Evolutionary conservation across 2,888 invertebrate species (phyloP).

Genomic region (Eilema griseolum): DNA sequence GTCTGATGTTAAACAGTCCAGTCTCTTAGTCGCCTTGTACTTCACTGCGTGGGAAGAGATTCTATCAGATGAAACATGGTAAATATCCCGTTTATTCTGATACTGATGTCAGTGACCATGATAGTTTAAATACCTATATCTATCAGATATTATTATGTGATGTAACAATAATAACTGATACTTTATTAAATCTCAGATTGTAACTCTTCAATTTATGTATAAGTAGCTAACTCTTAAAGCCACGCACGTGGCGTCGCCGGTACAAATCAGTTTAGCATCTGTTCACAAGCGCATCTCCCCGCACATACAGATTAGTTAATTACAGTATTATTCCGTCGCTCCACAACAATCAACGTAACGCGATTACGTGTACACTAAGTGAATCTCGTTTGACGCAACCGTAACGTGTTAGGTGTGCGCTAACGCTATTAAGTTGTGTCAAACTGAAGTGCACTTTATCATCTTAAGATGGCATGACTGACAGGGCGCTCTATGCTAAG

Average conservation of each 20-base stretch:
- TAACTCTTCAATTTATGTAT: not conserved
- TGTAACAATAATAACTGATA: too few species aligned
- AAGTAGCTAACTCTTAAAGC: not conserved
- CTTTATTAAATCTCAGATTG: not conserved
- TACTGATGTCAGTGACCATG: too few species aligned
- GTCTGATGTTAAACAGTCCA: too few species aligned
- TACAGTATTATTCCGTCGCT: slow-evolving; percentile 5
- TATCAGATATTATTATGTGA: too few species aligned
- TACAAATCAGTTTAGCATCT: not conserved
- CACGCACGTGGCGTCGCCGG: not conserved
- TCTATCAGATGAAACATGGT: too few species aligned
- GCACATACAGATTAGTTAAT: slow-evolving; percentile 8
- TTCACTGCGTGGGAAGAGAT: too few species aligned
- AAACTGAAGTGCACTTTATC: not conserved
- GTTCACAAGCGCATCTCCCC: too few species aligned
- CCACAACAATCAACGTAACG: not conserved
- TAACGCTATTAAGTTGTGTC: not conserved
- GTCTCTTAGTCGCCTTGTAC: too few species aligned
- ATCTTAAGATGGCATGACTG: not conserved
- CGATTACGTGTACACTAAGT: not conserved
- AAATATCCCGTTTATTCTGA: too few species aligned
- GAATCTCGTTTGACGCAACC: not conserved
- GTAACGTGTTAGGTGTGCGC: not conserved
- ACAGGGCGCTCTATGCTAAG: not conserved
- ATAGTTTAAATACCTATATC: too few species aligned